phyloP scores from a whole-genome alignment of 2,888 invertebrate genomes.

The Eudemis profundana region DNA sequence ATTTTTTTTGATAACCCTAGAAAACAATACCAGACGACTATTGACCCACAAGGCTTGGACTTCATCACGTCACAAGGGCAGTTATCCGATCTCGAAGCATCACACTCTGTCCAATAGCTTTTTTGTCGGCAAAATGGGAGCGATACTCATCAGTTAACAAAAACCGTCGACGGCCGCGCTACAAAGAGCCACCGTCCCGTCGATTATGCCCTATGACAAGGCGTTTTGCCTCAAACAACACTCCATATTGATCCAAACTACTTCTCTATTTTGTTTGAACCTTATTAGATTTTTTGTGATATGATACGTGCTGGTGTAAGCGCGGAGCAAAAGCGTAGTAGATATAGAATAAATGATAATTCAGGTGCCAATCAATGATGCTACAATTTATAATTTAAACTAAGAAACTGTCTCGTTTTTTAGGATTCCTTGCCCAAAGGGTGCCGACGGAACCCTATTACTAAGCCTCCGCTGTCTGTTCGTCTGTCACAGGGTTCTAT shows the following conservation, averaged over 20 bases:
- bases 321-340: slow-evolving; percentile 31
- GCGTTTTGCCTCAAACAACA: slow-evolving; percentile 80
- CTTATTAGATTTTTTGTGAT: slow-evolving; percentile 78
- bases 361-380: neutral
- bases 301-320: slow-evolving; percentile 36
- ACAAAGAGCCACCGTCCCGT: slow-evolving; percentile 83
- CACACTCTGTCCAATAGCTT: slow-evolving; percentile 59
- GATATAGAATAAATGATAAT: slow-evolving; percentile 9
- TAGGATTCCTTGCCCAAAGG: no score
- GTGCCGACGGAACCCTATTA: no score
- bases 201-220: slow-evolving; percentile 84
- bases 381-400: neutral
- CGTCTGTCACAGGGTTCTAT: no score
- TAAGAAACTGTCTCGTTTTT: no score
- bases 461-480: no score
- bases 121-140: slow-evolving; percentile 81
- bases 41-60: slow-evolving; percentile 13
- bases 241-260: slow-evolving; percentile 84
- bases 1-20: neutral
- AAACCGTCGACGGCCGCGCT: slow-evolving; percentile 75
- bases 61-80: slow-evolving; percentile 37
- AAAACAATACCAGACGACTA: neutral
- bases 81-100: slow-evolving; percentile 36
- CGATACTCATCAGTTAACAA: slow-evolving; percentile 84
- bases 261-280: slow-evolving; percentile 77